These are phyloP conservation scores for Acleris literana DNA, from an alignment of 2,888 invertebrate species.

Conservation along the genomic window DNA sequence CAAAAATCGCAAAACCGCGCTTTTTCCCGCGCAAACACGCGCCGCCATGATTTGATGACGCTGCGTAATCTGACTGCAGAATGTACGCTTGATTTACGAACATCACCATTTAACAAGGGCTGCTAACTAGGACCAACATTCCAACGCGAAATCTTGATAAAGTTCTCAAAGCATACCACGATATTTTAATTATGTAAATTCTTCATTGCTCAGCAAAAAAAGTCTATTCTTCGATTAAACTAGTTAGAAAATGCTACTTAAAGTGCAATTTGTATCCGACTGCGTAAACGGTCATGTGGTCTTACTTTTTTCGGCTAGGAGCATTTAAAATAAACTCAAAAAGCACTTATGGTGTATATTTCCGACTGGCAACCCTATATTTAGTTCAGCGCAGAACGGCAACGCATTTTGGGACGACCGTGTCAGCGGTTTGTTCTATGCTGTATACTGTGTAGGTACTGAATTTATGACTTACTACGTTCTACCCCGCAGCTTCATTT, in stretches of 20 bases:
- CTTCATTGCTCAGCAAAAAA: too few species aligned
- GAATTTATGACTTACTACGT: constrained; percentile 24
- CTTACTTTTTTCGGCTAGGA: too few species aligned
- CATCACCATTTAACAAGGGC: constrained; percentile 37
- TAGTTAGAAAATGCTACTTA: too few species aligned
- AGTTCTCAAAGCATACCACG: too few species aligned
- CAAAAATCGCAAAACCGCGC: constrained; percentile 27
- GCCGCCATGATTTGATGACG: constrained; percentile 46
- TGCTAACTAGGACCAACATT: constrained; percentile 3
- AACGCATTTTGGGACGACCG: constrained; percentile 17
- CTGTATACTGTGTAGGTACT: constrained; percentile 8
- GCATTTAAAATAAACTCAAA: too few species aligned
- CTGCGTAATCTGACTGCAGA: constrained; percentile 49
- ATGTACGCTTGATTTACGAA: constrained; percentile 57
- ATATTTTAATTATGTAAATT: too few species aligned
- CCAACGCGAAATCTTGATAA: background rate
- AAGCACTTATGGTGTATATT: background rate
- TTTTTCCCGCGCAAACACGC: constrained; percentile 30
- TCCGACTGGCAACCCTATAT: constrained; percentile 15
- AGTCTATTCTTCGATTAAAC: too few species aligned
- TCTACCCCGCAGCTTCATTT: background rate
- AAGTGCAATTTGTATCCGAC: too few species aligned
- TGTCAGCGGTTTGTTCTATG: constrained; percentile 20
- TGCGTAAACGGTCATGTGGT: too few species aligned
- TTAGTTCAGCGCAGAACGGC: constrained; percentile 19